Conservation (phyloP, 2,888 invertebrate species). For the Mystacides longicornis region DNA sequence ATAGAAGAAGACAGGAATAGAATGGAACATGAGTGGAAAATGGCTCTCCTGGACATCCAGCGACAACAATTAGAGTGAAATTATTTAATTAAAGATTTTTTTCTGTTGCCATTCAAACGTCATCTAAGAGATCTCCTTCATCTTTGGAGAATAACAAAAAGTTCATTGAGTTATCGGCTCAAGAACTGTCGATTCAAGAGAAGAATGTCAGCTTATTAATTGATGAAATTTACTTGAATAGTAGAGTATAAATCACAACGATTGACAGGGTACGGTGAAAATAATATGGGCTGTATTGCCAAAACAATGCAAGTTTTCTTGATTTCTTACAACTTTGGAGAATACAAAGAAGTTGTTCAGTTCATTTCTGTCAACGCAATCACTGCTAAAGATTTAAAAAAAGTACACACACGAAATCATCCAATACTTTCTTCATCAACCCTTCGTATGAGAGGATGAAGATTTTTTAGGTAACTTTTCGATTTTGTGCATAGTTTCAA, state of each 20-base stretch:
- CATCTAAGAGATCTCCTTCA: not conserved
- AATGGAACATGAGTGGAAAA: too few species aligned
- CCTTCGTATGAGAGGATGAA: not conserved
- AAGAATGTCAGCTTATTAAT: not conserved
- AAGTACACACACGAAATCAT: not conserved
- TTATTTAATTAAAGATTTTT: not conserved
- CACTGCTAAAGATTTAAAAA: not conserved
- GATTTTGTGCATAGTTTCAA: not conserved
- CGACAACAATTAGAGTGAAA: too few species aligned
- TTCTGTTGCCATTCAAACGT: not conserved
- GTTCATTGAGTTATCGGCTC: not conserved
- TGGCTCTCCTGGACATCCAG: too few species aligned
- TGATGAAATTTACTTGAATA: not conserved
- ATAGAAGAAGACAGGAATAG: too few species aligned
- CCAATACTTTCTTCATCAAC: not conserved
- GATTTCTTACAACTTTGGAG: not conserved
- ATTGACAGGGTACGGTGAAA: not conserved
- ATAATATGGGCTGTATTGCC: not conserved
- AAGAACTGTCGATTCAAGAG: not conserved
- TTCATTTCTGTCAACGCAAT: not conserved
- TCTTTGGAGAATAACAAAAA: not conserved
- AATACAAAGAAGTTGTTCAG: not conserved
- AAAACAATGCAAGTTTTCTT: not conserved
- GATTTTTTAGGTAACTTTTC: not conserved
- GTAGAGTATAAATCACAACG: not conserved